Percentiles rank a stretch among this genome's conserved stretches.
Conservation (phyloP, 2,113 vertebrate species). For the Macquaria australasica region DNA sequence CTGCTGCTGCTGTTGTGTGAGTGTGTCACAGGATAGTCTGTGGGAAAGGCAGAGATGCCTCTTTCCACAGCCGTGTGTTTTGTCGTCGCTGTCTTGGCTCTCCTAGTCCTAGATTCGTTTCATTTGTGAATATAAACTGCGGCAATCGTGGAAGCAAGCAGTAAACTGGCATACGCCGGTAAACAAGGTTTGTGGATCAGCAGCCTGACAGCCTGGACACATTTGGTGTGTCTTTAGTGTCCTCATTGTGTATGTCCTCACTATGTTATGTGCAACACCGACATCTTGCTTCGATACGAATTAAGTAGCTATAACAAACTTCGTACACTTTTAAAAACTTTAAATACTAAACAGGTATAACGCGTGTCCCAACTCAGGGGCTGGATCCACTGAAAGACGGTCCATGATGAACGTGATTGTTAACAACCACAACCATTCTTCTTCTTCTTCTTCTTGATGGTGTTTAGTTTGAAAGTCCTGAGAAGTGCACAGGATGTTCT, state of each 20-base stretch:
- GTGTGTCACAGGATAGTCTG: too few relatives aligned
- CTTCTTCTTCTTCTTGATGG: not conserved
- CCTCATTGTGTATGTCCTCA: not conserved
- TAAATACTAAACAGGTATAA: not conserved
- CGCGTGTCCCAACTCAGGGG: not conserved
- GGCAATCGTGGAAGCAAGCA: slow-evolving; percentile 5
- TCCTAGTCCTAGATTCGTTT: too few relatives aligned
- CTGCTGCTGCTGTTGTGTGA: too few relatives aligned
- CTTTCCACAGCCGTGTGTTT: too few relatives aligned
- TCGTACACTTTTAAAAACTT: not conserved
- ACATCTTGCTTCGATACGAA: not conserved
- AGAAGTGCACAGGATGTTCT: too few relatives aligned
- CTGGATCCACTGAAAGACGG: not conserved
- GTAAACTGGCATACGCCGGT: slow-evolving; percentile 1
- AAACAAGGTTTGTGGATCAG: not conserved
- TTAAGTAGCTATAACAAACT: not conserved
- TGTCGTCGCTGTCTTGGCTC: too few relatives aligned
- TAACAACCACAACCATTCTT: not conserved
- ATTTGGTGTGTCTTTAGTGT: not conserved
- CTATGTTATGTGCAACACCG: not conserved
- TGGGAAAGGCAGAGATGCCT: too few relatives aligned
- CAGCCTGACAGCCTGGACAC: not conserved
- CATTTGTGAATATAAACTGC: not conserved
- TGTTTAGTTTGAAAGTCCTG: too few relatives aligned
- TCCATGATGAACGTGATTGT: not conserved